A percentile compares a stretch with the other conserved stretches of the same genome.
Evolutionary conservation across 2,888 invertebrate species (phyloP).

Genomic region (Cinara cedri): DNA sequence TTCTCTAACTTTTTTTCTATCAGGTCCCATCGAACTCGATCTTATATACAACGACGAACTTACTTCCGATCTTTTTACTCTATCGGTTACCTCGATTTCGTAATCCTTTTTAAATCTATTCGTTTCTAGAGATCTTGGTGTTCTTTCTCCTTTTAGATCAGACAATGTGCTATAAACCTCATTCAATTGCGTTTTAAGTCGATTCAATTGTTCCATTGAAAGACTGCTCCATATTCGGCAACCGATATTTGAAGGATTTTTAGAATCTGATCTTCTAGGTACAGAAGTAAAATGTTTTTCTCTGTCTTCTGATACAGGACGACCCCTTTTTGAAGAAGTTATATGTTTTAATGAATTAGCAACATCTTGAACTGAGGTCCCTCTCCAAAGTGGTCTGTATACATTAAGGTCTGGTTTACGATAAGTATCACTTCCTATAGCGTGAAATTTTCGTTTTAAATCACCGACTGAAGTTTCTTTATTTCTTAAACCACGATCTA

Average conservation of each 20-base stretch:
- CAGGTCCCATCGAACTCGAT: constrained; percentile 64
- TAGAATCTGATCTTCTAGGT: constrained; percentile 54
- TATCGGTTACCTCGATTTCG: constrained; percentile 68
- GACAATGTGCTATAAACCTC: constrained; percentile 76
- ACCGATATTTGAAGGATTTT: constrained; percentile 68
- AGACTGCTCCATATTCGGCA: constrained; percentile 82
- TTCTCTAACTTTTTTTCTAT: constrained; percentile 62
- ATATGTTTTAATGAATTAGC: constrained; percentile 67
- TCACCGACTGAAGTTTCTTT: constrained; percentile 90
- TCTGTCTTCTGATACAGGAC: constrained; percentile 60
- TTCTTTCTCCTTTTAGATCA: constrained; percentile 60
- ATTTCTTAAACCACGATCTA: constrained; percentile 78
- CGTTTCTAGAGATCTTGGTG: constrained; percentile 57
- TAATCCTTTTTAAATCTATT: constrained; percentile 59
- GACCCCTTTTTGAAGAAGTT: constrained; percentile 60
- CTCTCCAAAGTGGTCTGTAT: constrained; percentile 83
- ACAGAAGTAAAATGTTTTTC: constrained; percentile 48
- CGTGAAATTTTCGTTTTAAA: constrained; percentile 77
- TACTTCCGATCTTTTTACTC: constrained; percentile 60
- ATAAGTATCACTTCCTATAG: constrained; percentile 67
- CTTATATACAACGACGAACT: constrained; percentile 63
- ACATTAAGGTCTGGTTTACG: constrained; percentile 66
- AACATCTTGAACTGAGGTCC: constrained; percentile 80
- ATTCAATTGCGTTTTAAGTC: constrained; percentile 78
- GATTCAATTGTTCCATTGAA: constrained; percentile 81